Conservation (phyloP, 2,888 invertebrate species). For the Eilema depressum region DNA sequence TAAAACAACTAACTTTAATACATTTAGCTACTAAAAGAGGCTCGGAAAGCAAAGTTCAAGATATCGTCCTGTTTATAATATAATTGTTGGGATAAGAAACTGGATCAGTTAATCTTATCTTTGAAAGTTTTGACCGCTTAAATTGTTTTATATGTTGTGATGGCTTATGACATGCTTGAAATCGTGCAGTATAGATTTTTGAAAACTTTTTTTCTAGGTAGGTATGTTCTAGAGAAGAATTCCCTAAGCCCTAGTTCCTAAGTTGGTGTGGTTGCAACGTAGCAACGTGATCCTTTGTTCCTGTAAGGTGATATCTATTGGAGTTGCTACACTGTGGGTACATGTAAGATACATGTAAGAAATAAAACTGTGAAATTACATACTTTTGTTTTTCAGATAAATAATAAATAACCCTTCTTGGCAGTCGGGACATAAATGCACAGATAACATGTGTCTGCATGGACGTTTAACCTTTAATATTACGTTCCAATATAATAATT, state of each 20-base stretch:
- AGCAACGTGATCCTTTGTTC: neutral
- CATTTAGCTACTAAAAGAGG: slow-evolving; percentile 12
- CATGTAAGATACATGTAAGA: too few relatives aligned
- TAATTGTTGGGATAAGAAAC: slow-evolving; percentile 8
- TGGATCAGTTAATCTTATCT: neutral
- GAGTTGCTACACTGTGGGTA: too few relatives aligned
- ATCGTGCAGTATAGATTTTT: neutral
- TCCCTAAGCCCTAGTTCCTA: too few relatives aligned
- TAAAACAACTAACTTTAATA: slow-evolving; percentile 14
- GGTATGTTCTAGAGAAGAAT: too few relatives aligned
- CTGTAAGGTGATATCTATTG: neutral
- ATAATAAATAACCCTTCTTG: too few relatives aligned
- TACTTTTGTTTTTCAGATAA: neutral
- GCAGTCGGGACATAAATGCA: neutral
- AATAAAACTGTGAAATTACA: neutral
- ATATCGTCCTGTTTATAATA: slow-evolving; percentile 2
- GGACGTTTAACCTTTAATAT: neutral
- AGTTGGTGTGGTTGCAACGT: too few relatives aligned
- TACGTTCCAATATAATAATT: too few relatives aligned
- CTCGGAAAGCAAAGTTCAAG: slow-evolving; percentile 8
- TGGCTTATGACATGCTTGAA: neutral
- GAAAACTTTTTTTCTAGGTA: neutral
- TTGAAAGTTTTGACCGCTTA: neutral
- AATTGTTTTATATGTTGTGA: neutral
- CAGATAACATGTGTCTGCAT: neutral